Evolutionary conservation across 2,113 vertebrate genomes (phyloP), one percentile per base, ranked within the genome.

Genomic region (Corydoras sp.): DNA sequence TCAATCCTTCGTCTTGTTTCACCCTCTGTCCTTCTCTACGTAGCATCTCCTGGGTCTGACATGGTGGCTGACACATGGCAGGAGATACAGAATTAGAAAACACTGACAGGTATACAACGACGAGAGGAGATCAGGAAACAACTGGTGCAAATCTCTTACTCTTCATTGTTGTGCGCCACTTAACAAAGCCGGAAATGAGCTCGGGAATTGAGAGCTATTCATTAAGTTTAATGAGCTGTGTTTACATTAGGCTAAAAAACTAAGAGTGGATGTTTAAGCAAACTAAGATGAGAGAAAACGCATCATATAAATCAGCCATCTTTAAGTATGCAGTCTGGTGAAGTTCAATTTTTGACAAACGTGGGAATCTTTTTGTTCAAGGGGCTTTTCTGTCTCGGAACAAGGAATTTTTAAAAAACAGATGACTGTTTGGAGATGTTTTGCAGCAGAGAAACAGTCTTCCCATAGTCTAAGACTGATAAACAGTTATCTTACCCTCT

Each of bases 21-120:
- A 14, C 43, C 64, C 61, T 68, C 60, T 62, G 58, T 72, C 68
- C 63, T 77, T 65, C 60, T 79, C 85, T 83, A 83, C 83, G 81
- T 87, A 85, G 60, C 77, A 83, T 83, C 85, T 85, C 80, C 84
- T 85, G 77, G 81, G 80, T 85, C 88, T 88, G 87, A 89, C 85
- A 88, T 79, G 86, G 83, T 81, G 70, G 82, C 89, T 87, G 85
- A 89, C 85, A 86, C 84, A 84, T 89, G 58, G 75, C 59, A 71
- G 68, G 69, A 69, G 62, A 69, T 60, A 49, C 75, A 61, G 29
- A 62, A 69, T 63, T 62, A 65, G 63, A 65, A 72, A 65, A 77
- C 72, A 51, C 56, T 74, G 68, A 71, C 74, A 53, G 29, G 65
- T 65, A 58, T 60, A 72, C 58, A 67, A 72, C 61, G 74, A 73